Evolutionary conservation across 2,888 invertebrate genomes (phyloP).

Genomic region (Operophtera brumata): DNA sequence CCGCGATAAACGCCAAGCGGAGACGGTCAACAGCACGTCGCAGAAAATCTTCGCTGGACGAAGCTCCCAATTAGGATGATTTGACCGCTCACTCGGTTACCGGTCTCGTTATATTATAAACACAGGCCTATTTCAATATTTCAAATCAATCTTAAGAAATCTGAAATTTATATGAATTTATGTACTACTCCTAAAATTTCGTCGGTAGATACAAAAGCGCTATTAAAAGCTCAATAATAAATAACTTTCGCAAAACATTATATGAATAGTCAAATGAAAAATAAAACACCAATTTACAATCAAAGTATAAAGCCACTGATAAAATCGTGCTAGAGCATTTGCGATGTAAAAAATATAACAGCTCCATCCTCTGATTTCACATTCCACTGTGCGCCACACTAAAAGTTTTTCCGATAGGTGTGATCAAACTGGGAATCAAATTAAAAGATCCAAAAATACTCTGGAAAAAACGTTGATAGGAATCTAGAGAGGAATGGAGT

Average conservation of each 20-base stretch:
- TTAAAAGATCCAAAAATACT: conserved; percentile 10
- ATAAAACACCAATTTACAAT: not conserved
- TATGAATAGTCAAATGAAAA: no score
- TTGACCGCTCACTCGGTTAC: not conserved
- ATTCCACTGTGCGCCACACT: conserved; percentile 3
- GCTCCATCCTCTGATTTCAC: not conserved
- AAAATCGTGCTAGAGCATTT: not conserved
- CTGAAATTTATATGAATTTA: no score
- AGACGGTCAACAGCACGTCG: conserved; percentile 55
- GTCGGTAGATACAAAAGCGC: no score
- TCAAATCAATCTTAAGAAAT: not conserved
- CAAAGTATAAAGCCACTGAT: not conserved
- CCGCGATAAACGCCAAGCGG: conserved; percentile 55
- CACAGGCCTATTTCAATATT: not conserved
- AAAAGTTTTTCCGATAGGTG: conserved; percentile 9
- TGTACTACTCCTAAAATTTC: no score
- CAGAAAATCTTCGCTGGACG: conserved; percentile 46
- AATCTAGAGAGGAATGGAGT: not conserved
- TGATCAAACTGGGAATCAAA: conserved; percentile 10
- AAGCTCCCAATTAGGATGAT: conserved; percentile 54
- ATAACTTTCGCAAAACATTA: no score
- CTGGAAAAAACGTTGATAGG: not conserved
- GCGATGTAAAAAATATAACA: conserved; percentile 5
- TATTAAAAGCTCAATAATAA: no score
- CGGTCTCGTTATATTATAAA: not conserved